phyloP scores from a whole-genome alignment of 2,113 vertebrate species.

The Brachirus orientalis region DNA sequence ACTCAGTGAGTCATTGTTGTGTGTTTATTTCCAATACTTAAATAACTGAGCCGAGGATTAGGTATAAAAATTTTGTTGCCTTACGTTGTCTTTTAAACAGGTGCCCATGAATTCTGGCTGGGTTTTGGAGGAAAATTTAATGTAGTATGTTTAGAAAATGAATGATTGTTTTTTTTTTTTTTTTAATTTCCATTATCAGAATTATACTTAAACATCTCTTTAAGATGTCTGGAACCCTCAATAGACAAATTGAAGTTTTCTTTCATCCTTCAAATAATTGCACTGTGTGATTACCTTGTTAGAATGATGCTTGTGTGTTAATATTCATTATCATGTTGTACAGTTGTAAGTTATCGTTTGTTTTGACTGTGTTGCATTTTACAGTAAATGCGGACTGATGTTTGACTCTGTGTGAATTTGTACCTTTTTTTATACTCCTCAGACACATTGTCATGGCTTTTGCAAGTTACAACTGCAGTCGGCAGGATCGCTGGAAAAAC shows the following conservation, averaged over 20 bases:
- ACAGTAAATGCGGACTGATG: conserved; percentile 43
- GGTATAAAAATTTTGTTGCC: too few species aligned
- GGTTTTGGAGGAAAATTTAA: too few species aligned
- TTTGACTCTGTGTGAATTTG: conserved; percentile 15
- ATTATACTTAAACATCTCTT: conserved; percentile 4
- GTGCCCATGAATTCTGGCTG: too few species aligned
- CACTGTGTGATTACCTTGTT: conserved; percentile 2
- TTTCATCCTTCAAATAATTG: too few species aligned
- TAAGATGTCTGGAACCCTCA: too few species aligned
- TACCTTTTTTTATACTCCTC: neutral
- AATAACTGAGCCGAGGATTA: neutral
- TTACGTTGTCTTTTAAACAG: too few species aligned
- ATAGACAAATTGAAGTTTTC: too few species aligned
- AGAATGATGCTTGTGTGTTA: neutral
- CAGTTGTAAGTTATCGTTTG: conserved; percentile 43
- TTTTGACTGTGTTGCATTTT: conserved; percentile 20
- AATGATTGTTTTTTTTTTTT: conserved; percentile 17
- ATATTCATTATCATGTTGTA: conserved; percentile 20
- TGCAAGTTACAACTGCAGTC: too few species aligned
- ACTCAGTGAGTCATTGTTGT: neutral
- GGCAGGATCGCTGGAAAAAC: too few species aligned
- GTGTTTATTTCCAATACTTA: neutral
- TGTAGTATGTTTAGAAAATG: too few species aligned
- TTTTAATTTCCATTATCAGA: neutral
- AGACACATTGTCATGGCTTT: neutral